These are phyloP conservation scores for Netelia fuscicornis DNA, from an alignment of 2,888 invertebrate genomes.

Conservation along the genomic window DNA sequence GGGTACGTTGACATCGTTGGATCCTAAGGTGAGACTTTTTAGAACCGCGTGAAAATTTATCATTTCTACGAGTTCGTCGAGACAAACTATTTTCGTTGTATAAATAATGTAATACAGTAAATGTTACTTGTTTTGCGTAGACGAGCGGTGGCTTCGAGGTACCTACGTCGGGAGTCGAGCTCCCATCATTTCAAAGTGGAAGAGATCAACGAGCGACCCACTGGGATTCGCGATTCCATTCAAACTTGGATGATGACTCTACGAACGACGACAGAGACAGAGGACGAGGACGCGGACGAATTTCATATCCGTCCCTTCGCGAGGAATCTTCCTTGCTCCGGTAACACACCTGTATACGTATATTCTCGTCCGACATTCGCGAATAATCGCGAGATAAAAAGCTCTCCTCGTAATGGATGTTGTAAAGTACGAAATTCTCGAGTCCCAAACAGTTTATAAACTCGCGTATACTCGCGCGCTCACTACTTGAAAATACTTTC, in stretches of 20 bases:
- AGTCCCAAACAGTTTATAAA: too few relatives aligned
- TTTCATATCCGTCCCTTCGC: slow-evolving; percentile 34
- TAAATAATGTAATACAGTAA: slow-evolving; percentile 34
- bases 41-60: background rate
- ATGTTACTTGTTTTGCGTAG: slow-evolving; percentile 36
- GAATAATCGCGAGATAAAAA: too few relatives aligned
- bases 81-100: slow-evolving; percentile 35
- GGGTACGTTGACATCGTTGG: slow-evolving; percentile 9
- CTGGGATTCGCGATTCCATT: slow-evolving; percentile 60
- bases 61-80: background rate
- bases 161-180: slow-evolving; percentile 14
- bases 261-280: slow-evolving; percentile 23
- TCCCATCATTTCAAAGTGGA: slow-evolving; percentile 14
- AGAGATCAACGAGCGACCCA: slow-evolving; percentile 62
- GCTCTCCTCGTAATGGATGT: too few relatives aligned
- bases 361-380: slow-evolving; percentile 36
- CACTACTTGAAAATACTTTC: too few relatives aligned
- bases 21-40: slow-evolving; percentile 45
- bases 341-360: slow-evolving; percentile 35
- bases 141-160: slow-evolving; percentile 18
- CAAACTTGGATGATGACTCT: slow-evolving; percentile 59
- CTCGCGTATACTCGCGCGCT: too few relatives aligned
- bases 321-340: slow-evolving; percentile 38
- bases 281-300: slow-evolving; percentile 44
- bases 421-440: too few relatives aligned